Base-by-base conservation (phyloP, 2,888 invertebrate species). In the Ceriagrion tenellum region DNA sequence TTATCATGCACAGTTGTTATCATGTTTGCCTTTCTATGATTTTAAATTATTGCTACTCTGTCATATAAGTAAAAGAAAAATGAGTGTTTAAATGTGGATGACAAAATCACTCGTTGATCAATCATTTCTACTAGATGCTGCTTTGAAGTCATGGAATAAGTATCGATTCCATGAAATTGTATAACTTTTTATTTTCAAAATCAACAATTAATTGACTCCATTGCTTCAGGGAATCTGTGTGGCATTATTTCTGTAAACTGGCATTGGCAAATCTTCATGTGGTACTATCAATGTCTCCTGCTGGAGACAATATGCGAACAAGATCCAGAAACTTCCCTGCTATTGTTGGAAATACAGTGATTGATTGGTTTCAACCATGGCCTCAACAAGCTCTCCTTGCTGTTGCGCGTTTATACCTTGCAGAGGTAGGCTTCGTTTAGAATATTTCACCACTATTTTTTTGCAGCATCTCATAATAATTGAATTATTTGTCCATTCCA, bases 311-410 rank as follows among this genome's bases (percentile, higher is more conserved):
- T 12, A 97, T 99, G 30, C 98, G 99, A 93, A 98, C 98, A 96
- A 97, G 98, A 35, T 99, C 99, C 96, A 98, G 99, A 96, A 99
- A 98, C 97, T 99, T 99, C 97, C 99, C 99, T 0, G 99, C 99
- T 0, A 97, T 99, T 91, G 99, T 99, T 81, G 99, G 99, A 96
- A 99, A 99, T 96, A 98, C 99, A 0, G 98, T 98, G 81, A 99
- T 99, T 96, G 99, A 99, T 97, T 99, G 99, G 99, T 98, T 99
- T 96, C 99, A 98, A 97, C 98, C 99, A 0, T 99, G 99, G 99
- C 99, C 99, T 0, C 98, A 98, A 96, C 99, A 99, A 96, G 99
- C 99, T 0, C 96, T 99, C 93, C 97, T 98, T 95, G 99, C 99
- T 0, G 99, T 99, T 0, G 99, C 99, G 0, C 98, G 98, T 95